These are phyloP conservation scores for Pipra filicauda DNA, from an alignment of 2,113 vertebrate species.

Conservation along the genomic window DNA sequence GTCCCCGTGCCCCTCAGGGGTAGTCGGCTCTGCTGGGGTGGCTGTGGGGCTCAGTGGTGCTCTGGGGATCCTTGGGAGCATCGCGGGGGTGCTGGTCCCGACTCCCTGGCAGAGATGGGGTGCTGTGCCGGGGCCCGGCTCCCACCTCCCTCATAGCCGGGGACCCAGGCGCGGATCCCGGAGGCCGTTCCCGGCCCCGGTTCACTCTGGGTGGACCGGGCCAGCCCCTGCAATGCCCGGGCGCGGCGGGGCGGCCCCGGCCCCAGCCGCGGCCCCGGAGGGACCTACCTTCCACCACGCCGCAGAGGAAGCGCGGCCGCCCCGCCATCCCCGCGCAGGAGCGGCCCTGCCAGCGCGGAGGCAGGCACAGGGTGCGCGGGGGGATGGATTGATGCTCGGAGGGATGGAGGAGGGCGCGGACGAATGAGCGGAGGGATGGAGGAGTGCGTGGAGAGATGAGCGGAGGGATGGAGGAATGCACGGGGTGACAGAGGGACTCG, in stretches of 20 bases:
- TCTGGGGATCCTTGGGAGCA: neutral
- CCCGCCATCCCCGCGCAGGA: constrained; percentile 69
- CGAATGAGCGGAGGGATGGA: neutral
- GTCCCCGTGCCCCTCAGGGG: neutral
- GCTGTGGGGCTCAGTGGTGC: neutral
- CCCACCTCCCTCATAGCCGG: neutral
- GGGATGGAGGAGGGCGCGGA: neutral
- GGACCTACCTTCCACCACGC: constrained; percentile 84
- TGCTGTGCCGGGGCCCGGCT: neutral
- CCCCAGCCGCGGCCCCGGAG: neutral
- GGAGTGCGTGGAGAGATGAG: neutral
- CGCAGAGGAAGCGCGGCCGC: constrained; percentile 77
- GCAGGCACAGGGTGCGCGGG: neutral
- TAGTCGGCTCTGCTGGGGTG: neutral
- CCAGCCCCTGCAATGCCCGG: neutral
- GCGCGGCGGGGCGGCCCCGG: neutral
- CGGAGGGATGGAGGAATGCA: too few relatives aligned
- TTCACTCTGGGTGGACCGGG: neutral
- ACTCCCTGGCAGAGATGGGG: neutral
- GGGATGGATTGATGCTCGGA: neutral
- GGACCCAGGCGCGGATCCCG: neutral
- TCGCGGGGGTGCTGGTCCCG: neutral
- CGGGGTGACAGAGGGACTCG: too few relatives aligned
- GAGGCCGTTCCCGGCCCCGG: neutral
- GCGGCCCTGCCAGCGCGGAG: neutral